Conservation (phyloP, 1,140 invertebrate genomes). For the Ruditapes philippinarum region DNA sequence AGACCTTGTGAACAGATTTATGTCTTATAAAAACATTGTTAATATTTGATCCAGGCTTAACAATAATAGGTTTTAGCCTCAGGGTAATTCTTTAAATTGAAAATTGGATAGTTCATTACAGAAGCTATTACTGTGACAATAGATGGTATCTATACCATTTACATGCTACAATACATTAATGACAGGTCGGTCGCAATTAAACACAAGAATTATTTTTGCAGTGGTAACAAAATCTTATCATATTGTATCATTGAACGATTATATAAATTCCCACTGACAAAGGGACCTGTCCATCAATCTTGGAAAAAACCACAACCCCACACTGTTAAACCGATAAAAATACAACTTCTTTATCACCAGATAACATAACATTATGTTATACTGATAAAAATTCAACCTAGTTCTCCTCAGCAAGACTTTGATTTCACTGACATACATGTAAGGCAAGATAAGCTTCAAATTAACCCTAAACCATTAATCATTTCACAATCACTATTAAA, state of each 20-base stretch:
- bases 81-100: slow-evolving; percentile 15
- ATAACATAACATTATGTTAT: too few relatives aligned
- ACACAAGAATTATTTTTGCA: background rate
- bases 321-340: too few relatives aligned
- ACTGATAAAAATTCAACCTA: too few relatives aligned
- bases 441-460: too few relatives aligned
- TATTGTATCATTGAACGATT: background rate
- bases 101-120: slow-evolving; percentile 1
- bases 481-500: too few relatives aligned
- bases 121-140: slow-evolving; percentile 1
- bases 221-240: background rate
- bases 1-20: slow-evolving; percentile 18
- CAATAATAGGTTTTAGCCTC: background rate
- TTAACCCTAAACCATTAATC: too few relatives aligned
- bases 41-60: background rate
- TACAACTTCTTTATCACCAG: too few relatives aligned
- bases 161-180: background rate
- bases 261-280: background rate
- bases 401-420: too few relatives aligned
- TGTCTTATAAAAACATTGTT: slow-evolving; percentile 1
- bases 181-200: slow-evolving; percentile 10
- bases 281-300: too few relatives aligned
- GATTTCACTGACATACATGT: too few relatives aligned
- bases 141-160: slow-evolving; percentile 10
- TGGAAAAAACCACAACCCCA: too few relatives aligned